Evolutionary conservation across 2,113 vertebrate species (phyloP), one percentile per base, ranked within the genome.

Genomic region (Rhineura floridana): DNA sequence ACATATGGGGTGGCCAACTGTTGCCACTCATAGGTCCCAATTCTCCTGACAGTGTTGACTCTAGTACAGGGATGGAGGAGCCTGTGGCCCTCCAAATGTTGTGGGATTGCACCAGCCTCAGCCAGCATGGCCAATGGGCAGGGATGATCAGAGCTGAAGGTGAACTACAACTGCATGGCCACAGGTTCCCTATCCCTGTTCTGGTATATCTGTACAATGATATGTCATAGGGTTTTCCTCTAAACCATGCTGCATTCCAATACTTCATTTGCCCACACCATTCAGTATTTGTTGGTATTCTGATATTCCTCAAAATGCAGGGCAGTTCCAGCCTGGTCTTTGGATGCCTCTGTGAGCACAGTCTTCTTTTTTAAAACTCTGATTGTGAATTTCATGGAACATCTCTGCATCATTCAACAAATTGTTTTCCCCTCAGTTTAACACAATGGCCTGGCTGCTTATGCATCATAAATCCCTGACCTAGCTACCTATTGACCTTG

Each of bases 401-500:
- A 23, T 70, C 78, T 55, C 67, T 65, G 72, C 44, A 87, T 44
- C 65, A 81, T 72, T 81, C 36, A 81, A 55, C 77, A 80, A 87
- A 67, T 48, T 30, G 48, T 70, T 87, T 70, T 52, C 76, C 10
- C 21, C 36, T 81, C 65, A 55, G 52, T 81, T 81, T 87, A 87
- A 73, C 86, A 81, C 39, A 55, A 81, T 81, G 78, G 36, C 39
- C 67, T 44, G 52, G 52, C 36, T 46, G 52, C 67, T 81, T 46
- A 81, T 81, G 69, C 86, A 46, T 81, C 52, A 81, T 81, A 70
- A 87, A 70, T 62, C 39, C 30, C 39, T 59, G 65, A 59, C 39
- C 86, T 87, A 59, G 67, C 65, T 72, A 72, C 52, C 65, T 59
- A 44, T 72, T 87, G 86, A 87, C 50, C 65, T 67, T 55, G 81